Evolutionary conservation across 2,888 invertebrate species (phyloP), one percentile per base, ranked within the genome.

Genomic region (Andrena chrysosceles): DNA sequence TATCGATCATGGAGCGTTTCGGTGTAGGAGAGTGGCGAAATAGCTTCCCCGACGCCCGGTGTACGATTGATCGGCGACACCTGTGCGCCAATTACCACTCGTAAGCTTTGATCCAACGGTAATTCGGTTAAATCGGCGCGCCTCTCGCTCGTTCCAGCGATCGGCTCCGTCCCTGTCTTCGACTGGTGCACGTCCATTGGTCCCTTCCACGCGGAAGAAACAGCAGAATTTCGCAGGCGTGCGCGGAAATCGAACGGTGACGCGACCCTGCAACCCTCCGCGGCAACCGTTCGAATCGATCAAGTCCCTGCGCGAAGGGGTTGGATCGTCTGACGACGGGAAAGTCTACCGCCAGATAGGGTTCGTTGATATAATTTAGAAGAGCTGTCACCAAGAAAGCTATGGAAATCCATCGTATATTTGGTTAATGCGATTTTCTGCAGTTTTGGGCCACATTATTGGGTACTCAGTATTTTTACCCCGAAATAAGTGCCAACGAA

Each of bases 41-140:
- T 86, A 88, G 88, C 83, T 88, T 88, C 80, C 80, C 81, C 76
- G 85, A 83, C 78, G 84, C 86, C 85, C 85, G 89, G 89, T 88
- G 83, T 88, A 87, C 89, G 89, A 90, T 87, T 89, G 86, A 88
- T 86, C 88, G 87, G 33, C 85, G 90, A 87, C 86, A 89, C 89
- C 88, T 88, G 90, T 85, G 91, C 87, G 81, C 88, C 88, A 88
- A 88, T 88, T 88, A 88, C 83, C 72, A 87, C 81, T 87, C 87
- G 88, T 73, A 87, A 89, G 87, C 91, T 89, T 90, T 89, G 89
- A 90, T 91, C 90, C 86, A 82, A 70, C 87, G 90, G 89, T 92
- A 91, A 92, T 92, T 91, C 90, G 89, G 85, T 90, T 91, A 91
- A 92, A 91, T 90, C 90, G 70, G 72, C 66, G 72, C 69, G 74